Base-by-base conservation (phyloP, 2,888 invertebrate species). In the Tiliacea aurago region DNA sequence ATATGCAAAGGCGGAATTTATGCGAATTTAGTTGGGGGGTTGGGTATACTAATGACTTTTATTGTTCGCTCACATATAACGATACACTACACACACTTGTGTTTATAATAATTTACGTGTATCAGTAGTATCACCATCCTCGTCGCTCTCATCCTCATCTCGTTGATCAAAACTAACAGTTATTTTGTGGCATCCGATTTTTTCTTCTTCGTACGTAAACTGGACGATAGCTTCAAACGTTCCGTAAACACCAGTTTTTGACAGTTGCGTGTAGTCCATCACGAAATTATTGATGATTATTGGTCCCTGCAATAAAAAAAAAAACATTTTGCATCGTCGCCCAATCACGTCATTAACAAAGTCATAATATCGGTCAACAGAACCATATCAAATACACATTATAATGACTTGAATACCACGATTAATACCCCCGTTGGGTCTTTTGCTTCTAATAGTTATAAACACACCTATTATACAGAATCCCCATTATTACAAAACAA, bases 231-330 rank as follows among this genome's bases (percentile, higher is more conserved):
- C 89, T 4, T 82, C 76, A 81, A 87, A 94, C n/a, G 85, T 84
- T 4, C 94, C 94, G 73, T 88, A 90, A 13, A 91, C 71, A 0
- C 88, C 84, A 0, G 90, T 70, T 0, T 81, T 81, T 0, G 93
- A 93, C 15, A 95, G 65, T 61, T 92, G 90, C 51, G 87, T 87
- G 79, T 90, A 91, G 85, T 95, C 88, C 59, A 94, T 83, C 10
- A 90, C 33, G 86, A 81, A 94, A 45, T 91, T 76, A 1, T 76
- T 68, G 0, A 92, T 10, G 0, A 37, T 43, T 73, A 90, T 86
- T 0, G 69, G 51, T 11, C 92, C 93, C 94, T 95, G 88, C 4
- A 69, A 71, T 11, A 20, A 55, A 28, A 20, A 83, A 49, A 37
- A 37, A 0, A 37, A 28, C 28, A 28, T 28, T 37, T 37, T 37